Conservation (phyloP, 2,797 vertebrate genomes). For the Pseudochromis fuscus region DNA sequence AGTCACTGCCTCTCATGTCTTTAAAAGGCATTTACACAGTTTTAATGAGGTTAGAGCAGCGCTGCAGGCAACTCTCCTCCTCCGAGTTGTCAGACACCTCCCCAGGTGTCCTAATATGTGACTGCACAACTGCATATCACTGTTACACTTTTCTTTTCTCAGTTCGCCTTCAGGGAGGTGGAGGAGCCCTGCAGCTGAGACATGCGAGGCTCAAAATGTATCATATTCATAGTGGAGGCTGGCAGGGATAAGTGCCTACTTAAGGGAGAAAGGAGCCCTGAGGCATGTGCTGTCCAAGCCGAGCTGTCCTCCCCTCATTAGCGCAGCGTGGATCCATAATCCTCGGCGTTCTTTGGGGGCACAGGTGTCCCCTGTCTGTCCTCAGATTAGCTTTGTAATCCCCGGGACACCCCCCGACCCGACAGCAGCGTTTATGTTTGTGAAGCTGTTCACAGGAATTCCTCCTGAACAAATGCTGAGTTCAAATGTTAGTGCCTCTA, state of each 20-base stretch:
- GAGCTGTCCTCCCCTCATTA: conserved; percentile 77
- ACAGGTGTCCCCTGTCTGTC: conserved; percentile 87
- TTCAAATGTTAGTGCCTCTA: conserved; percentile 54
- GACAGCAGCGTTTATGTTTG: conserved; percentile 72
- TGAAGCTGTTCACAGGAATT: conserved; percentile 76
- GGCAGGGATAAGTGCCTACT: conserved; percentile 17
- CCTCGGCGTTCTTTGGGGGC: conserved; percentile 75
- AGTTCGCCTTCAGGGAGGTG: conserved; percentile 3
- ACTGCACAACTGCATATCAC: conserved; percentile 14
- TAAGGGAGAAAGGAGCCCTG: conserved; percentile 49
- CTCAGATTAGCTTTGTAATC: conserved; percentile 86
- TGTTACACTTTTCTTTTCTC: conserved; percentile 21
- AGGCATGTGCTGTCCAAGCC: conserved; percentile 48
- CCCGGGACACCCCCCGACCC: conserved; percentile 66
- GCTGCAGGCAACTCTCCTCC: conserved; percentile 2
- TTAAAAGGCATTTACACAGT: conserved; percentile 16
- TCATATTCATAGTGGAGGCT: conserved; percentile 6
- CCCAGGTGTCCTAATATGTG: conserved; percentile 10
- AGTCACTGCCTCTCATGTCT: conserved; percentile 10
- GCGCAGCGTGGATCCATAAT: conserved; percentile 80
- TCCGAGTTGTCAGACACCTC: conserved; percentile 14
- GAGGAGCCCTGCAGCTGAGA: conserved; percentile 17
- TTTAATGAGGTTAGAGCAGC: conserved; percentile 10
- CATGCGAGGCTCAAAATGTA: conserved; percentile 17
- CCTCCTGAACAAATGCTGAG: conserved; percentile 51